Conservation (phyloP, 2,797 vertebrate genomes). For the Harpagifer antarcticus region DNA sequence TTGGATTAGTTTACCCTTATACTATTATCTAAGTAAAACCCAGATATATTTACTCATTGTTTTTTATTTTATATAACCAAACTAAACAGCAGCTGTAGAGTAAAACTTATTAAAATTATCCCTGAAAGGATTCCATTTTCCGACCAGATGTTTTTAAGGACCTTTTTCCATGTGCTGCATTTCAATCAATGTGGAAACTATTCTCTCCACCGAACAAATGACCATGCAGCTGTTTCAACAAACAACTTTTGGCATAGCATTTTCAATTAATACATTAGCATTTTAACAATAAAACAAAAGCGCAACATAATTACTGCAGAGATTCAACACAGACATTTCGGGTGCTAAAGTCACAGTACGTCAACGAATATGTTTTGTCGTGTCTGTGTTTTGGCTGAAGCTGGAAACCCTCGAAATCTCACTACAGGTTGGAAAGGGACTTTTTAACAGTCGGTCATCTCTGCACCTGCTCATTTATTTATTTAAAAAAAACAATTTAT, state of each 20-base stretch:
- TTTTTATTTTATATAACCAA: slow-evolving; percentile 41
- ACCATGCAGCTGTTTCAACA: slow-evolving; percentile 14
- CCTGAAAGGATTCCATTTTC: slow-evolving; percentile 43
- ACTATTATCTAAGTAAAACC: neutral
- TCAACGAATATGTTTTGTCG: too few species aligned
- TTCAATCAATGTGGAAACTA: neutral
- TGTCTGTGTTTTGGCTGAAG: too few species aligned
- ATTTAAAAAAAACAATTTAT: neutral
- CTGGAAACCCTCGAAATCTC: too few species aligned
- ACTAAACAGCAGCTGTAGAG: slow-evolving; percentile 47
- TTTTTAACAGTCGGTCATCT: slow-evolving; percentile 8
- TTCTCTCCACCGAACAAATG: slow-evolving; percentile 11
- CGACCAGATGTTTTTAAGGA: slow-evolving; percentile 20
- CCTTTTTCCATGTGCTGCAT: slow-evolving; percentile 12
- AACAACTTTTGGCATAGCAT: neutral
- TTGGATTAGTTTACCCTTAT: too few species aligned
- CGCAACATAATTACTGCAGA: too few species aligned
- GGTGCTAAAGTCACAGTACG: too few species aligned
- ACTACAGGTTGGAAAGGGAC: slow-evolving; percentile 5
- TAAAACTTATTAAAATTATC: slow-evolving; percentile 43
- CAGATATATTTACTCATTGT: neutral
- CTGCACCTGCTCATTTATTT: slow-evolving; percentile 23
- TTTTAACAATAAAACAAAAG: too few species aligned
- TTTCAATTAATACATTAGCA: too few species aligned
- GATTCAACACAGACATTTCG: too few species aligned